Conservation (phyloP, 1,140 invertebrate species). For the Pogonomyrmex californicus region DNA sequence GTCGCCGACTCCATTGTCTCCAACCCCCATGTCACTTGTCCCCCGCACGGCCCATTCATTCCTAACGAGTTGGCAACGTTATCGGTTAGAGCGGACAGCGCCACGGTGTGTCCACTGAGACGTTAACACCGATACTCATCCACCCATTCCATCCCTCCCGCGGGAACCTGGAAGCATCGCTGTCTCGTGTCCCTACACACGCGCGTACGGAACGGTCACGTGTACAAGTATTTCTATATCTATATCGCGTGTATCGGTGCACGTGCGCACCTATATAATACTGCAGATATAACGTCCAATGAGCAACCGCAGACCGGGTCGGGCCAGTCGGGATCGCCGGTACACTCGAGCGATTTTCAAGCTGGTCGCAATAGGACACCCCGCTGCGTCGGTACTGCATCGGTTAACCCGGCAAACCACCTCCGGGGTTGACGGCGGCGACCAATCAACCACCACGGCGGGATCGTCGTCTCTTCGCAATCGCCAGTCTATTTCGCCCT, state of each 20-base stretch:
- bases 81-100: constrained; percentile 77
- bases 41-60: constrained; percentile 71
- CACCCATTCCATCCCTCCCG: constrained; percentile 40
- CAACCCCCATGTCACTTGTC: constrained; percentile 48
- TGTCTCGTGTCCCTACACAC: constrained; percentile 38
- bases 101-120: constrained; percentile 79
- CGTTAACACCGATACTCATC: constrained; percentile 82
- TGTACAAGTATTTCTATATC: neutral
- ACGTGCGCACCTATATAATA: constrained; percentile 69
- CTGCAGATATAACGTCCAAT: constrained; percentile 75
- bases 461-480: constrained; percentile 35
- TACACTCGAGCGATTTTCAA: constrained; percentile 76
- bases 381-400: constrained; percentile 69
- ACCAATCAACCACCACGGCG: constrained; percentile 32
- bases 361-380: constrained; percentile 77
- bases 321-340: constrained; percentile 42
- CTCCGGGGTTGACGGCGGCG: constrained; percentile 65
- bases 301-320: constrained; percentile 69
- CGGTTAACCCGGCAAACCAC: constrained; percentile 77
- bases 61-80: constrained; percentile 83
- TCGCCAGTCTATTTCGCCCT: neutral
- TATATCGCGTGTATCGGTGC: neutral
- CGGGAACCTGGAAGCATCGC: constrained; percentile 42
- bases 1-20: constrained; percentile 64
- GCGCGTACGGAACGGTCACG: neutral